Evolutionary conservation across 2,888 invertebrate genomes (phyloP), one percentile per base, ranked within the genome.

Genomic region (Chloroclysta siterata): DNA sequence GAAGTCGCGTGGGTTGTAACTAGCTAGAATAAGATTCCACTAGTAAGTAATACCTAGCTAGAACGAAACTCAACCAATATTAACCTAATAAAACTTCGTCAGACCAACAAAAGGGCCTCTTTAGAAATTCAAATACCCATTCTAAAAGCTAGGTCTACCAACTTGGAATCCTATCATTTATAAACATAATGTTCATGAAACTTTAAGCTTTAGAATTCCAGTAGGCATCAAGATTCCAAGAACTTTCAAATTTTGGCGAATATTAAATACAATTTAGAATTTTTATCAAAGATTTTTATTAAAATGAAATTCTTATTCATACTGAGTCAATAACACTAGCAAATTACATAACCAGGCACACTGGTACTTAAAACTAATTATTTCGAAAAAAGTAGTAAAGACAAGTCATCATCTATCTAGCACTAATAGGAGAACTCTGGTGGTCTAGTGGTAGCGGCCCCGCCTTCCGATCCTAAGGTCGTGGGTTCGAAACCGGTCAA

Each of bases 271-370:
- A 52, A 51, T 17, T 39, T 28, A 11, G 33, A 22, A 53, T 59
- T 60, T 48, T n/a, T 59, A 67, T 58, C 51, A 66, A 68, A 63
- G 11, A 61, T 60, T 60, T 68, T 72, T 72, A 72, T 70, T 72
- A 60, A 36, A 62, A 44, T 13, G 57, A 60, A 56, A 63, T 53
- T 64, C 50, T 56, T 50, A 65, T 67, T 56, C 51, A 66, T 71
- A 60, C 46, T 52, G 42, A 66, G 55, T 68, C 60, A 63, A 39
- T 48, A 51, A 44, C 57, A 11, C 48, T 65, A 57, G 65, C 60
- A 65, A 60, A 62, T 72, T 68, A 73, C 72, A 65, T 71, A 53
- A 64, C 71, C 75, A 80, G 79, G 78, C 83, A 81, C 78, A 77
- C 71, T 70, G 71, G 68, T 71, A 65, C 74, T 75, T 77, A 77